phyloP scores from a whole-genome alignment of 2,797 vertebrate genomes.

The Etheostoma perlongum region DNA sequence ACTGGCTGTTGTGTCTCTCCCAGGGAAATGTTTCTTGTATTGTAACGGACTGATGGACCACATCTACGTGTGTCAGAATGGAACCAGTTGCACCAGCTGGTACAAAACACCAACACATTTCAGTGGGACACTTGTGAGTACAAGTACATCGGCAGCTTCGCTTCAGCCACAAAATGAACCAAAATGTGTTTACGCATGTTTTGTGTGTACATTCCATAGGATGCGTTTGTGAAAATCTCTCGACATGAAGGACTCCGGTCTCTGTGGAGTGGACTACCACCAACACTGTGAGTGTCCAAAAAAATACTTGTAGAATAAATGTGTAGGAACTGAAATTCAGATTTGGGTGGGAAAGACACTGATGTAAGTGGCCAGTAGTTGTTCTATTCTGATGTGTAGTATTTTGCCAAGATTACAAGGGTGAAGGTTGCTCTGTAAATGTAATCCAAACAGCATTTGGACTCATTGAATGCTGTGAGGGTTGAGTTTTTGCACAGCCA shows the following conservation, averaged over 20 bases:
- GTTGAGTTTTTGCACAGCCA: not conserved
- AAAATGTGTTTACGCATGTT: not conserved
- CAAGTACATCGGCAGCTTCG: not conserved
- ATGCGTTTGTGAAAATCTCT: constrained; percentile 96
- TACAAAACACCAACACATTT: constrained; percentile 91
- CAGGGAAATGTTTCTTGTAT: constrained; percentile 97
- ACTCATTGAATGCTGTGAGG: not conserved
- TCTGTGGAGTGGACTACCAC: constrained; percentile 96
- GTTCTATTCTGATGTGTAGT: not conserved
- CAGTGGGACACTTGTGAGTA: constrained; percentile 91
- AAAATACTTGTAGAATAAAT: not conserved
- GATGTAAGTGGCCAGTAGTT: not conserved
- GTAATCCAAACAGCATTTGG: not conserved
- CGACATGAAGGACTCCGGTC: constrained; percentile 92
- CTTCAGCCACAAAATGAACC: not conserved
- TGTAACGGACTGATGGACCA: constrained; percentile 96
- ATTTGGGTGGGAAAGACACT: not conserved
- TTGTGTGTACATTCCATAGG: constrained; percentile 79
- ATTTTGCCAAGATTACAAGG: not conserved
- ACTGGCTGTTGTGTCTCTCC: constrained; percentile 2
- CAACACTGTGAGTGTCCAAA: constrained; percentile 91
- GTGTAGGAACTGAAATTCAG: not conserved
- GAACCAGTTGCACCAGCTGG: constrained; percentile 89
- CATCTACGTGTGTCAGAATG: constrained; percentile 92
- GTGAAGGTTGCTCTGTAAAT: not conserved